Conservation (phyloP, 2,113 vertebrate genomes). For the Solea solea region DNA sequence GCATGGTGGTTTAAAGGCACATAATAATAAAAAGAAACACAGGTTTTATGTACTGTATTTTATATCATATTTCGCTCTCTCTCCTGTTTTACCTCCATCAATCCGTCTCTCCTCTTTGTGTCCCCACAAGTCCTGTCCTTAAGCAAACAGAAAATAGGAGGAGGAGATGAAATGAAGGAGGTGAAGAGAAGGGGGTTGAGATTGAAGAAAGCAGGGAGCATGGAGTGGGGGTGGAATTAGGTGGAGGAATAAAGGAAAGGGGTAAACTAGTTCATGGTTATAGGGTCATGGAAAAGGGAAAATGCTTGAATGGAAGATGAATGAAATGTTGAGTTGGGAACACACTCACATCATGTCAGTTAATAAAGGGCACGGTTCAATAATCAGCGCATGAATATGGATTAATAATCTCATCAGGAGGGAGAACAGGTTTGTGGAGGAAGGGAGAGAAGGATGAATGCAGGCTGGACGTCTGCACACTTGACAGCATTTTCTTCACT, state of each 20-base stretch:
- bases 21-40: not conserved
- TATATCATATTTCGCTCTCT: too few relatives aligned
- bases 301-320: not conserved
- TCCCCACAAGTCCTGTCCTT: not conserved
- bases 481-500: slow-evolving; percentile 38
- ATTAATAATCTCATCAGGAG: slow-evolving; percentile 38
- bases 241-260: slow-evolving; percentile 6
- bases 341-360: not conserved
- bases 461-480: slow-evolving; percentile 27
- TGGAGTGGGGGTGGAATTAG: slow-evolving; percentile 28
- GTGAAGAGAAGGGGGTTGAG: slow-evolving; percentile 5
- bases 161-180: slow-evolving; percentile 10
- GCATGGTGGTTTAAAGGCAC: not conserved
- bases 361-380: slow-evolving; percentile 38
- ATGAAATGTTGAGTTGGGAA: not conserved
- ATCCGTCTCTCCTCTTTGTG: not conserved
- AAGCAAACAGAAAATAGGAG: slow-evolving; percentile 12
- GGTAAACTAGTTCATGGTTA: slow-evolving; percentile 9
- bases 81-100: not conserved
- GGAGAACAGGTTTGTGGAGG: slow-evolving; percentile 38
- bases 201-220: not conserved
- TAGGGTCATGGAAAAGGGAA: not conserved
- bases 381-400: slow-evolving; percentile 34
- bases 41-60: not conserved
- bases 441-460: not conserved